Base-by-base conservation (phyloP, 2,888 invertebrate genomes). In the Diachrysia chrysitis region DNA sequence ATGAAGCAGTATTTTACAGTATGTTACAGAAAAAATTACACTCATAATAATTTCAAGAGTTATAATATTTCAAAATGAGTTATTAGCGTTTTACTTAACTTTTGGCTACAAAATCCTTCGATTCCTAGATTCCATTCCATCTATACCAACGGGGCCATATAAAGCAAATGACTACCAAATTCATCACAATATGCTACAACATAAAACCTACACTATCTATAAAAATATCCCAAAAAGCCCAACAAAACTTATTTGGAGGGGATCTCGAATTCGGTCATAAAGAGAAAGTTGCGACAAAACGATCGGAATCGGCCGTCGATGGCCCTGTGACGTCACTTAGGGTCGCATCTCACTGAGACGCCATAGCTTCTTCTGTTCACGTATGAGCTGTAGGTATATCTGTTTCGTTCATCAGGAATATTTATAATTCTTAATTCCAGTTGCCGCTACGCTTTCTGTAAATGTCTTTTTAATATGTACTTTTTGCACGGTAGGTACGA, bases 201-300 rank as follows among this genome's bases (percentile, higher is more conserved):
- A 51, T 51, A 51, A 46, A 48, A 51, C 19, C 19, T 51, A 21
- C 48, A 51, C 48, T 21, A 21, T 14, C 56, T 55, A 62, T 60
- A 69, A 62, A 64, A 0, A 32, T 4, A 42, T 35, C 32, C 16
- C 42, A n/a, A 37, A 63, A 59, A 58, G 37, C 10, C 19, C 4
- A 23, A 54, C 54, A 74, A 61, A 75, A 59, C 56, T 23, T 66
- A 69, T 66, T 60, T 25, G 61, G 42, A 46, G 2, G 48, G 65
- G 63, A 63, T 61, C 60, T 61, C 51, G 56, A 56, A 79, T 64
- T 63, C 42, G 23, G 17, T 64, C 53, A 69, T 74, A 79, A 79
- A 79, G 70, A 76, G 61, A 63, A 82, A 71, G 29, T 71, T 79
- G 68, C 61, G 37, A 82, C 82, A 74, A 82, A 71, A 76, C 42